phyloP scores from a whole-genome alignment of 2,113 vertebrate species.

The Jacana jacana region DNA sequence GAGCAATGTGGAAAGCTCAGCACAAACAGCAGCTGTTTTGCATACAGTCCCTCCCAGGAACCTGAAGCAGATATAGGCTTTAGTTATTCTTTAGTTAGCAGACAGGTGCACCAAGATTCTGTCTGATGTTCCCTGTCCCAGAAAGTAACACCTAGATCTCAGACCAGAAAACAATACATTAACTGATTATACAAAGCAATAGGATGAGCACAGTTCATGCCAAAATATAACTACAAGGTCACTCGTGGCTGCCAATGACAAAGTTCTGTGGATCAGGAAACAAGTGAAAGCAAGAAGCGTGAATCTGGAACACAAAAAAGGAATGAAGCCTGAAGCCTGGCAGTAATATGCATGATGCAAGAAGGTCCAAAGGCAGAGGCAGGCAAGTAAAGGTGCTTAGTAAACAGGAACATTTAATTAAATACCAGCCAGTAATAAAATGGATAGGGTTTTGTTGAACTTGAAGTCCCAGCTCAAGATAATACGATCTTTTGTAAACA shows the following conservation, averaged over 20 bases:
- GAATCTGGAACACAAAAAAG: not conserved
- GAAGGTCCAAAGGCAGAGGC: not conserved
- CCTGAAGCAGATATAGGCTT: not conserved
- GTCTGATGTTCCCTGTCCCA: not conserved
- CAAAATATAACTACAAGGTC: not conserved
- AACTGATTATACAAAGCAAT: not conserved
- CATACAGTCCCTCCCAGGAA: not conserved
- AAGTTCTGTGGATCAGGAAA: not conserved
- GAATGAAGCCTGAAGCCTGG: not conserved
- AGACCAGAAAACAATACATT: not conserved
- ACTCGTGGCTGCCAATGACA: not conserved
- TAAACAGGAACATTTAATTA: not conserved
- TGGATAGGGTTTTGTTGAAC: not conserved
- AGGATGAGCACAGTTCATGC: not conserved
- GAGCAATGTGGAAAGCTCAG: not conserved
- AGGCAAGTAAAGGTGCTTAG: not conserved
- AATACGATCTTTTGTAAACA: not conserved
- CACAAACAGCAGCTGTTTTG: not conserved
- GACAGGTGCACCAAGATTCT: not conserved
- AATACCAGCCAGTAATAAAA: not conserved
- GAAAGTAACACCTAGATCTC: not conserved
- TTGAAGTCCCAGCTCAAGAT: not conserved
- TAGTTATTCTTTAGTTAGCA: not conserved
- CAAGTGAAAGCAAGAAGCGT: not conserved
- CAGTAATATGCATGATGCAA: not conserved